Evolutionary conservation across 2,888 invertebrate genomes (phyloP), one percentile per base, ranked within the genome.

Genomic region (Diaphora mendica): DNA sequence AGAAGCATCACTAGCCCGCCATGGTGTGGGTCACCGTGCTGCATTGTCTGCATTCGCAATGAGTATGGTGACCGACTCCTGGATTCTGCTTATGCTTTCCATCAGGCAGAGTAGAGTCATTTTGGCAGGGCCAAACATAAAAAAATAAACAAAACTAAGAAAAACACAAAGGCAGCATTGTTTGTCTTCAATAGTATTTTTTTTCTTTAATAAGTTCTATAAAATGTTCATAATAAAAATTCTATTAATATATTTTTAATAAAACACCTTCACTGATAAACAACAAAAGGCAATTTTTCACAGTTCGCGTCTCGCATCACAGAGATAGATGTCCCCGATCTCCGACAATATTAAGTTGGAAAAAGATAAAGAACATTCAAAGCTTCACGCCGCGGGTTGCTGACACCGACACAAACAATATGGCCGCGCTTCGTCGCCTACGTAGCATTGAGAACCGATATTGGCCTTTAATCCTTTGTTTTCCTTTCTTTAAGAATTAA

Each of bases 401-500:
- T 76, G 76, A 73, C 76, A 65, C 73, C 55, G 59, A 30, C 76
- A 76, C 68, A 76, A 62, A 0, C 64, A 26, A 64, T 59, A 39
- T 55, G 39, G 26, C 51, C 26, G 17, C 68, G 68, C 55, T 26
- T 55, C 39, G 39, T 59, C 68, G 35, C 51, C 55, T 26, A 11
- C 9, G 11, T 39, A 59, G 23, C 39, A 55, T 59, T 69, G 55
- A 39, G 68, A 8, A 48, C 5, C 68, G 9, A 20, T 67, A 33
- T 17, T 26, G 55, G n/a, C 17, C n/a, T 39, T 55, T 17, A n/a
- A 55, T 55, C 30, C 59, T 15, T 17, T 8, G 30, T 62, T 59
- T 7, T 17, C 17, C 26, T 5, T 17, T 62, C 30, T 62, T 62
- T 59, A 59, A 15, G 1, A 5, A 26, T n/a, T 9, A 26, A 26